A percentile compares a stretch with the other conserved stretches of the same genome.
These are phyloP conservation scores for Pachycephala philippinensis DNA, from an alignment of 2,113 vertebrate genomes.

Conservation along the genomic window DNA sequence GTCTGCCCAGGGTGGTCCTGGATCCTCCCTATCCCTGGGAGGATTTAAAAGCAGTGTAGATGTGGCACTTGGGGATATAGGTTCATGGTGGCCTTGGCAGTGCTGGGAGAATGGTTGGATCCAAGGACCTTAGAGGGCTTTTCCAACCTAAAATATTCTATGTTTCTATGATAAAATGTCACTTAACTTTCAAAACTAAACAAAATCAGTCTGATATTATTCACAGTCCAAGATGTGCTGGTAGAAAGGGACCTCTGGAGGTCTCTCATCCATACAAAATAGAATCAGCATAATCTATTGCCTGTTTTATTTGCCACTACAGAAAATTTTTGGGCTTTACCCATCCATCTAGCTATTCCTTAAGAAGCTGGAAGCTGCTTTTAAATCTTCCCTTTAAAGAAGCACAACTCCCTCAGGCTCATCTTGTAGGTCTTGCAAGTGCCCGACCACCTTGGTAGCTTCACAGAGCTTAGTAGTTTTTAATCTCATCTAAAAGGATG, in stretches of 20 bases:
- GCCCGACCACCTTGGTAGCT: neutral
- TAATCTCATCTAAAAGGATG: neutral
- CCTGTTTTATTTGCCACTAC: neutral
- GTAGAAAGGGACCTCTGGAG: neutral
- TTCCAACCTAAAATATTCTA: neutral
- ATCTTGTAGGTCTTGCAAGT: neutral
- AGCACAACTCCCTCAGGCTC: neutral
- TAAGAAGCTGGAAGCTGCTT: neutral
- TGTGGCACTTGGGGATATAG: neutral
- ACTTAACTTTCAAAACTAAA: neutral
- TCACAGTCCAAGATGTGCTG: neutral
- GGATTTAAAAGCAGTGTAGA: neutral
- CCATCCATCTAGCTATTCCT: neutral
- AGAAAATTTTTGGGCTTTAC: neutral
- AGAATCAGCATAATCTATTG: neutral
- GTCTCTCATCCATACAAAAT: neutral
- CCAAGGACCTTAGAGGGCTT: neutral
- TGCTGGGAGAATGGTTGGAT: neutral
- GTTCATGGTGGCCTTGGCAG: neutral
- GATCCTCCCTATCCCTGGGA: neutral
- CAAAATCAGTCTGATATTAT: neutral
- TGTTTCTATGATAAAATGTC: neutral
- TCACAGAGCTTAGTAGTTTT: neutral
- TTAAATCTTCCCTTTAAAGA: neutral
- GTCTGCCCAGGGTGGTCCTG: neutral